These are phyloP conservation scores for Micrasema minimum DNA, from an alignment of 1,140 invertebrate genomes.

Conservation along the genomic window DNA sequence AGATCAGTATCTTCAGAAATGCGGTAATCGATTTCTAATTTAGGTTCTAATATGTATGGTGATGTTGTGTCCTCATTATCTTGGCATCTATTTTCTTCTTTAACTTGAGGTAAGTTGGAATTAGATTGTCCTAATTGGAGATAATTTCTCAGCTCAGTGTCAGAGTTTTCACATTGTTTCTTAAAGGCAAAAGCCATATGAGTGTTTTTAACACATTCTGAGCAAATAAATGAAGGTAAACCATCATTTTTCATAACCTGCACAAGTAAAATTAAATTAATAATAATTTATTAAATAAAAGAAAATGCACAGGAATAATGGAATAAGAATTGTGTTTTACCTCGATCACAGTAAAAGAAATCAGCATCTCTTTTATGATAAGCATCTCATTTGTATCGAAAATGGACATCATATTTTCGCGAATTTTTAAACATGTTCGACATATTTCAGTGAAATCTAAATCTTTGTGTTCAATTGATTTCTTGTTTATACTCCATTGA, in stretches of 20 bases:
- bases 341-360: constrained; percentile 40
- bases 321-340: constrained; percentile 2
- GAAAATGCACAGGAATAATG: neutral
- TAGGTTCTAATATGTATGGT: constrained; percentile 25
- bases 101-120: constrained; percentile 19
- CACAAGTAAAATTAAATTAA: constrained; percentile 1
- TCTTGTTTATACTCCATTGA: too few relatives aligned
- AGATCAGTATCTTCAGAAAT: constrained; percentile 1
- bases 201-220: constrained; percentile 39
- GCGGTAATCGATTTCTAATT: constrained; percentile 32
- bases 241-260: constrained; percentile 48
- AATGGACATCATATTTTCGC: constrained; percentile 35
- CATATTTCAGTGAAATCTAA: constrained; percentile 30
- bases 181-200: constrained; percentile 45
- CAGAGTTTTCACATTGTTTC: constrained; percentile 47
- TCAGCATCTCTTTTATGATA: constrained; percentile 38
- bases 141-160: constrained; percentile 39
- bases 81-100: constrained; percentile 33
- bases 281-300: neutral
- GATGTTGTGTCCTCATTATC: constrained; percentile 29
- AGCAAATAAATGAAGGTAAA: constrained; percentile 46
- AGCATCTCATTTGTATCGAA: constrained; percentile 10
- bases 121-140: constrained; percentile 2
- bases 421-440: constrained; percentile 27
- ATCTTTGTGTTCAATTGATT: constrained; percentile 1